These are phyloP conservation scores for Cryptotermes secundus DNA, from an alignment of 1,140 invertebrate genomes.

Conservation along the genomic window DNA sequence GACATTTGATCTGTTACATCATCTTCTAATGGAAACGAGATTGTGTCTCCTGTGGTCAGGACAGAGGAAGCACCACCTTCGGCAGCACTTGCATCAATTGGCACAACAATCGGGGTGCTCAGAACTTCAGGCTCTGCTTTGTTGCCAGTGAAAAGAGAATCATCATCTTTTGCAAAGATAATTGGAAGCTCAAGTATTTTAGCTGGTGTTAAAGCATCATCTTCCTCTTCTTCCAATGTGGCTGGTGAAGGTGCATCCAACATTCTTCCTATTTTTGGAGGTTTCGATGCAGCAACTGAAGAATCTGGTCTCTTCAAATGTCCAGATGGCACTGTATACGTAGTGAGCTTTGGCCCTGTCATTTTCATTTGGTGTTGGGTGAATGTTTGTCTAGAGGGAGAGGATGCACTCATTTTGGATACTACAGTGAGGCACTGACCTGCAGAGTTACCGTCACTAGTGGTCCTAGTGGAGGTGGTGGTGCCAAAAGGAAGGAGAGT, in stretches of 20 bases:
- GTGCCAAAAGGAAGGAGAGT: conserved; percentile 28
- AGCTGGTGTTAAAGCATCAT: conserved; percentile 51
- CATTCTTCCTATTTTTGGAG: conserved; percentile 36
- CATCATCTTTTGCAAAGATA: conserved; percentile 62
- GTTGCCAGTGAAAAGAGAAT: conserved; percentile 41
- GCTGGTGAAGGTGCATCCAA: conserved; percentile 38
- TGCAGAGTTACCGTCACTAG: conserved; percentile 20
- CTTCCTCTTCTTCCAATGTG: conserved; percentile 32
- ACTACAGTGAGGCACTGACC: conserved; percentile 29
- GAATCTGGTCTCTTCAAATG: background rate
- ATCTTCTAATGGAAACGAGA: conserved; percentile 36
- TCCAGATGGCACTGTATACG: conserved; percentile 25
- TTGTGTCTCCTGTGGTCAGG: conserved; percentile 38
- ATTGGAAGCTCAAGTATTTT: conserved; percentile 67
- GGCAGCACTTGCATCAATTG: conserved; percentile 40
- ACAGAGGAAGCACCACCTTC: conserved; percentile 42
- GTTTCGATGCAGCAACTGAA: background rate
- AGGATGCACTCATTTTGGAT: conserved; percentile 26
- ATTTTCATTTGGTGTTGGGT: conserved; percentile 52
- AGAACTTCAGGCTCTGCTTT: background rate
- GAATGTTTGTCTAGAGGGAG: conserved; percentile 38
- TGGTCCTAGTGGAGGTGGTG: conserved; percentile 24
- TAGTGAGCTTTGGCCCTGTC: conserved; percentile 42
- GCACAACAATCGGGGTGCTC: conserved; percentile 27
- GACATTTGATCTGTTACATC: conserved; percentile 38